Conservation (phyloP, 2,888 invertebrate genomes). For the Andrena haemorrhoa region DNA sequence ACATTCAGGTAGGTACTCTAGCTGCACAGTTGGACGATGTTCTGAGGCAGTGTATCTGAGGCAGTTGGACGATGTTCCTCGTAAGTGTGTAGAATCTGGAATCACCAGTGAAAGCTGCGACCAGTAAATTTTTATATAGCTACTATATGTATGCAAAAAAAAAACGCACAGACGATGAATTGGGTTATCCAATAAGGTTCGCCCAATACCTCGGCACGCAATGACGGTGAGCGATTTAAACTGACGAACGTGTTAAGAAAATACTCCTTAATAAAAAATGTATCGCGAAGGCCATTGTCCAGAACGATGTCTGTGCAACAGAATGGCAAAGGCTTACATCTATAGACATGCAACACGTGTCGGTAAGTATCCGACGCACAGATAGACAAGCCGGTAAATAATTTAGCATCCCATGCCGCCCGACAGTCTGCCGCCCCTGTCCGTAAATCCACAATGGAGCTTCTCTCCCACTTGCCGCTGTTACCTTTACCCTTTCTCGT, state of each 20-base stretch:
- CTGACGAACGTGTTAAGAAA: constrained; percentile 1
- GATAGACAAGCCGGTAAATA: constrained; percentile 81
- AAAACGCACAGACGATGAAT: too few species aligned
- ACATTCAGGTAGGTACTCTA: too few species aligned
- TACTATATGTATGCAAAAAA: too few species aligned
- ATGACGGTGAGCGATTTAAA: background rate
- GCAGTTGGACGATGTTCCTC: too few species aligned
- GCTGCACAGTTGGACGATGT: too few species aligned
- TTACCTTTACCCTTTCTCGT: constrained; percentile 50
- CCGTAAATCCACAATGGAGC: constrained; percentile 69
- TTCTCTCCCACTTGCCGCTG: constrained; percentile 29
- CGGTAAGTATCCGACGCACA: constrained; percentile 72
- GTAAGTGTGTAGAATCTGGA: too few species aligned
- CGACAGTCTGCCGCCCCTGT: constrained; percentile 82
- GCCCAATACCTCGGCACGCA: too few species aligned
- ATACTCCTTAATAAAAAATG: background rate
- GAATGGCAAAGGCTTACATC: constrained; percentile 58
- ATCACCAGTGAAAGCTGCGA: too few species aligned
- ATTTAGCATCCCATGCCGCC: constrained; percentile 81
- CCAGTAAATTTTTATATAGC: too few species aligned
- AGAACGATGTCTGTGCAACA: constrained; percentile 15
- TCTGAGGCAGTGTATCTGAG: too few species aligned
- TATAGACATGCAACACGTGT: constrained; percentile 70
- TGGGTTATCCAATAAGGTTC: too few species aligned
- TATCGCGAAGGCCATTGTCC: background rate